Conservation (phyloP, 1,140 invertebrate species). For the Ceratina australensis region DNA sequence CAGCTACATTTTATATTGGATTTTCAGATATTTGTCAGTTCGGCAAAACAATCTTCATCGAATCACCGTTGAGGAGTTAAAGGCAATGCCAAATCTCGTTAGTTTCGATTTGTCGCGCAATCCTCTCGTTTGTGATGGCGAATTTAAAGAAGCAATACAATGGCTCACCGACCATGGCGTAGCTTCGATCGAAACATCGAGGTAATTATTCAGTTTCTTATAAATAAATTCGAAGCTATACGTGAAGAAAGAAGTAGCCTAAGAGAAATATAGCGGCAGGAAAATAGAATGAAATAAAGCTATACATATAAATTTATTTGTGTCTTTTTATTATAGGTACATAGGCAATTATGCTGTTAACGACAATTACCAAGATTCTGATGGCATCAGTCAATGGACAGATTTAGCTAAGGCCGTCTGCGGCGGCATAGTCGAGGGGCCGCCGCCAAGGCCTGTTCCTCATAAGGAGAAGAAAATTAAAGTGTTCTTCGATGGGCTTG, state of each 20-base stretch:
- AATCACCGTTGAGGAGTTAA: slow-evolving; percentile 75
- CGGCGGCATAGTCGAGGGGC: slow-evolving; percentile 64
- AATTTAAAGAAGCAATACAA: slow-evolving; percentile 74
- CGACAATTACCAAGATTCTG: slow-evolving; percentile 57
- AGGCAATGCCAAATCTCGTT: slow-evolving; percentile 72
- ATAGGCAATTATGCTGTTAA: slow-evolving; percentile 44
- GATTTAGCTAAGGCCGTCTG: slow-evolving; percentile 73
- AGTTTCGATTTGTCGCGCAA: slow-evolving; percentile 75
- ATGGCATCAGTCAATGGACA: slow-evolving; percentile 69
- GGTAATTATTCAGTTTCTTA: slow-evolving; percentile 14
- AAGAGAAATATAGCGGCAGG: no score
- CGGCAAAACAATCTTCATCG: slow-evolving; percentile 70
- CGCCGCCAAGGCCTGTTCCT: slow-evolving; percentile 58
- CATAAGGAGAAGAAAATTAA: slow-evolving; percentile 23
- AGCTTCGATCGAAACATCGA: slow-evolving; percentile 65
- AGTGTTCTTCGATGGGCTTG: slow-evolving; percentile 14
- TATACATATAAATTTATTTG: background rate
- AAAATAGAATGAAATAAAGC: no score
- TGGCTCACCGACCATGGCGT: slow-evolving; percentile 75
- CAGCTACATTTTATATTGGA: background rate
- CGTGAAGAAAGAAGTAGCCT: no score
- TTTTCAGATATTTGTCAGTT: slow-evolving; percentile 71
- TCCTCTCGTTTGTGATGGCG: slow-evolving; percentile 75
- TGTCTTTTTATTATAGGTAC: slow-evolving; percentile 22
- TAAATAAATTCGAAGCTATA: no score